Conservation (phyloP, 2,113 vertebrate species). For the Indicator maculatus region DNA sequence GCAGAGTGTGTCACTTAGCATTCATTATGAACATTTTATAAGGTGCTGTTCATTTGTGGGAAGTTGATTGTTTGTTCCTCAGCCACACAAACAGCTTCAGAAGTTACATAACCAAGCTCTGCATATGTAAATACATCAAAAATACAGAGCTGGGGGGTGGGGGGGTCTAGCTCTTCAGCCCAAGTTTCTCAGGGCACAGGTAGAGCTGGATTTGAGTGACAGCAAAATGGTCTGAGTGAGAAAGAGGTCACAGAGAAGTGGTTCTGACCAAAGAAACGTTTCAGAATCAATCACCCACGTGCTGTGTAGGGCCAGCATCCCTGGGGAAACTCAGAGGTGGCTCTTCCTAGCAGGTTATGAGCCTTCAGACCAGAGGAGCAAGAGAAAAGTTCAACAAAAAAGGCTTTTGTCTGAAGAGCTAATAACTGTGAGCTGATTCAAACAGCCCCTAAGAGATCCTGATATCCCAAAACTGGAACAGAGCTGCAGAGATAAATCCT, state of each 20-base stretch:
- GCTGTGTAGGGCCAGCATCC: not conserved
- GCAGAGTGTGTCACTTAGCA: not conserved
- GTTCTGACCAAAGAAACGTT: not conserved
- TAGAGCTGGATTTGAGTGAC: not conserved
- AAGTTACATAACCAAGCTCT: not conserved
- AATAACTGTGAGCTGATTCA: not conserved
- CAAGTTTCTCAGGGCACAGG: not conserved
- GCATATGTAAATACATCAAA: not conserved
- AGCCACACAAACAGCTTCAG: not conserved
- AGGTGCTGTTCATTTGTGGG: not conserved
- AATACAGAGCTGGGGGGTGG: fast-evolving
- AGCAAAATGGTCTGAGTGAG: not conserved
- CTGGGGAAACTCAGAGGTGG: not conserved
- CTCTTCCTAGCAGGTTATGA: not conserved
- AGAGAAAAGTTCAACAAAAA: not conserved
- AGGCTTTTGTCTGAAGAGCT: not conserved
- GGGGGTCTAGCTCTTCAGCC: not conserved
- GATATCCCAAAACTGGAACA: not conserved
- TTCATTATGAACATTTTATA: constrained; percentile 1
- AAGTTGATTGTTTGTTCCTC: not conserved
- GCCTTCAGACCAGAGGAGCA: not conserved
- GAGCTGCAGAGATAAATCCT: not conserved
- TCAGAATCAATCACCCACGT: not conserved
- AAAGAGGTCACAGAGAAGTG: not conserved
- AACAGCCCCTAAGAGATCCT: not conserved